These are phyloP conservation scores for Calycopis cecrops DNA, from an alignment of 1,140 invertebrate species.

Conservation along the genomic window DNA sequence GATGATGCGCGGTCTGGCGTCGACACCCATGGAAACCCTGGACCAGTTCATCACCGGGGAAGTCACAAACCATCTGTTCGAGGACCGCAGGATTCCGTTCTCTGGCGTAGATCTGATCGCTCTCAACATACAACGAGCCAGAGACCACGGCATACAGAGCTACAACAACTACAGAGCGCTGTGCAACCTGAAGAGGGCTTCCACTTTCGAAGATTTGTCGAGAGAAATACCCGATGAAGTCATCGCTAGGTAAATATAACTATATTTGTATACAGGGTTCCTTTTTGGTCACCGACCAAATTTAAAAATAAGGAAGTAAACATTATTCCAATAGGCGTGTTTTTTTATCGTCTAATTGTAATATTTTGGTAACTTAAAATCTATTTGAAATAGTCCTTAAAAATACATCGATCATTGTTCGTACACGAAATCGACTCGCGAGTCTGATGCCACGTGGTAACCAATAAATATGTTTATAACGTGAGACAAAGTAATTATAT, in stretches of 20 bases:
- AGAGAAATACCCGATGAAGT: conserved; percentile 90
- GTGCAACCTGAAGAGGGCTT: conserved; percentile 88
- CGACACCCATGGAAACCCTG: conserved; percentile 94
- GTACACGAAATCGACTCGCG: too few relatives aligned
- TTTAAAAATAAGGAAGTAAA: too few relatives aligned
- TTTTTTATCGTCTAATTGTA: too few relatives aligned
- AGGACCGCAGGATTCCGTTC: conserved; percentile 89
- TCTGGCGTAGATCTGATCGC: conserved; percentile 91
- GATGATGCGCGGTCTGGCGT: conserved; percentile 89
- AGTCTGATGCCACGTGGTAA: too few relatives aligned
- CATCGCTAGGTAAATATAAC: conserved; percentile 76
- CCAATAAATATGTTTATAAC: too few relatives aligned
- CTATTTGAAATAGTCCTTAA: too few relatives aligned
- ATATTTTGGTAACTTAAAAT: too few relatives aligned
- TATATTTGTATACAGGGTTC: too few relatives aligned
- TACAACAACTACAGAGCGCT: conserved; percentile 92
- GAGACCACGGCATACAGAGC: conserved; percentile 89
- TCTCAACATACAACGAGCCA: conserved; percentile 87
- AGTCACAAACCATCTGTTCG: conserved; percentile 95
- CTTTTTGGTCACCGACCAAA: too few relatives aligned
- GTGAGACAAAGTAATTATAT: too few relatives aligned
- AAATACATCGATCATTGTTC: too few relatives aligned
- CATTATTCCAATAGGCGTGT: too few relatives aligned
- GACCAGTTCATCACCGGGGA: conserved; percentile 96
- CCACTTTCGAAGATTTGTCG: conserved; percentile 86